Percentiles rank a stretch among this genome's conserved stretches.
Evolutionary conservation across 2,888 invertebrate species (phyloP).

Genomic region (Meiosimyza decipiens): DNA sequence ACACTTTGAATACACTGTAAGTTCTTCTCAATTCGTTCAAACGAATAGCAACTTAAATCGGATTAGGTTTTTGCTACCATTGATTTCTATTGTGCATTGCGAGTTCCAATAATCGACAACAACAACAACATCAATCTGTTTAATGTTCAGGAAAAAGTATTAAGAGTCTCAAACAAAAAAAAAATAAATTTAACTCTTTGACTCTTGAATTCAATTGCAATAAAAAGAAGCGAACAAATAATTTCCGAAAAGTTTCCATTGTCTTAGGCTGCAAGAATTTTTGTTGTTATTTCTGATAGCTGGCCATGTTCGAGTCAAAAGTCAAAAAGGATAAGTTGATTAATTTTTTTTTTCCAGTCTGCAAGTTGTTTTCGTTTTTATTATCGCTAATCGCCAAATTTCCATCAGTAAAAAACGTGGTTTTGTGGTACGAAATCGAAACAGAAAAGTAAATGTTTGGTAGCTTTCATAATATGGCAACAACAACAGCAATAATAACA

Average conservation of each 20-base stretch:
- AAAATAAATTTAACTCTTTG: too few relatives aligned
- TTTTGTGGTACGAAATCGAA: conserved; percentile 38
- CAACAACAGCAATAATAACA: conserved; percentile 25
- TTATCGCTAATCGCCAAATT: conserved; percentile 48
- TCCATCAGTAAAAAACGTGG: conserved; percentile 39
- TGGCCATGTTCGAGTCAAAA: conserved; percentile 41
- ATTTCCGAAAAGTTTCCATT: neutral
- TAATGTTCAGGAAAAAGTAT: conserved; percentile 21
- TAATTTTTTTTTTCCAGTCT: conserved; percentile 36
- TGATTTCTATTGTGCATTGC: neutral
- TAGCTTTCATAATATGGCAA: conserved; percentile 38
- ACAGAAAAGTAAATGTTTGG: conserved; percentile 31
- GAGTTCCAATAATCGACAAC: conserved; percentile 11
- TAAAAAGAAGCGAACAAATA: neutral
- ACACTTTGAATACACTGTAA: neutral
- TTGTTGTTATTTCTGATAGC: conserved; percentile 3
- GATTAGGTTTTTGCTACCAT: too few relatives aligned
- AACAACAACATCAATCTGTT: conserved; percentile 5
- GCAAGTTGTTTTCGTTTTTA: conserved; percentile 43
- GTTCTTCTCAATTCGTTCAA: neutral
- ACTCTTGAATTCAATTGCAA: too few relatives aligned
- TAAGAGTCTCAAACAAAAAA: neutral
- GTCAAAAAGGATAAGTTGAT: conserved; percentile 45
- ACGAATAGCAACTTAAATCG: neutral
- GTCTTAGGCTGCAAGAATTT: neutral